A percentile compares a stretch with the other conserved stretches of the same genome.
Evolutionary conservation across 2,113 vertebrate genomes (phyloP).

Genomic region (Chamaea fasciata): DNA sequence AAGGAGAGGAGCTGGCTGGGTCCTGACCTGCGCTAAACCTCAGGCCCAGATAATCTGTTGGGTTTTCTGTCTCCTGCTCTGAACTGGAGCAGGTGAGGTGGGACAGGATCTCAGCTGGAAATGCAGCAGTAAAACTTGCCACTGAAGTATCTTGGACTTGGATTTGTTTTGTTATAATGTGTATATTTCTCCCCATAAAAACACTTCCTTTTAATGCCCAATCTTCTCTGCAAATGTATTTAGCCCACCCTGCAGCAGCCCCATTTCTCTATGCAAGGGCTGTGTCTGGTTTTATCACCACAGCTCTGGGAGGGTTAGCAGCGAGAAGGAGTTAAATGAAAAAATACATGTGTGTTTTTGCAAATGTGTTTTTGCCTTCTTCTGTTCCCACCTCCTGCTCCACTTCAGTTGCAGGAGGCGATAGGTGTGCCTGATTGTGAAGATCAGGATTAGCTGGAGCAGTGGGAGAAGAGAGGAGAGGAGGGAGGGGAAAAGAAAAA

Average conservation of each 20-base stretch:
- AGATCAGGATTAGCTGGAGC: background rate
- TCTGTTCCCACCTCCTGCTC: background rate
- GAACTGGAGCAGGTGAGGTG: background rate
- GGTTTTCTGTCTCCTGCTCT: background rate
- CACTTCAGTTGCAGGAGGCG: background rate
- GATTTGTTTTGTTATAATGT: background rate
- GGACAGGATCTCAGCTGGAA: background rate
- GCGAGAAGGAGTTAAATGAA: rapidly evolving
- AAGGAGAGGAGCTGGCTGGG: background rate
- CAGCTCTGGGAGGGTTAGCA: background rate
- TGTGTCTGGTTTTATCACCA: background rate
- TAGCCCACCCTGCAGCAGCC: background rate
- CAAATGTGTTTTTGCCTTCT: background rate
- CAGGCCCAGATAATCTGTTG: background rate
- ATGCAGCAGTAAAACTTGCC: background rate
- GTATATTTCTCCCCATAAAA: background rate
- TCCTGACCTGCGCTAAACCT: background rate
- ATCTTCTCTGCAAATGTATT: background rate
- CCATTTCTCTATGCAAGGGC: rapidly evolving
- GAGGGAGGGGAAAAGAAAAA: background rate
- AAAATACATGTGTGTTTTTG: background rate
- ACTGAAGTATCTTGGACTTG: background rate
- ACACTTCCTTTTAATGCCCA: background rate
- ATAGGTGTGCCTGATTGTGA: background rate
- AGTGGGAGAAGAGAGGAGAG: background rate